Base-by-base conservation (phyloP, 2,888 invertebrate genomes). In the Exephanes ischioxanthus region DNA sequence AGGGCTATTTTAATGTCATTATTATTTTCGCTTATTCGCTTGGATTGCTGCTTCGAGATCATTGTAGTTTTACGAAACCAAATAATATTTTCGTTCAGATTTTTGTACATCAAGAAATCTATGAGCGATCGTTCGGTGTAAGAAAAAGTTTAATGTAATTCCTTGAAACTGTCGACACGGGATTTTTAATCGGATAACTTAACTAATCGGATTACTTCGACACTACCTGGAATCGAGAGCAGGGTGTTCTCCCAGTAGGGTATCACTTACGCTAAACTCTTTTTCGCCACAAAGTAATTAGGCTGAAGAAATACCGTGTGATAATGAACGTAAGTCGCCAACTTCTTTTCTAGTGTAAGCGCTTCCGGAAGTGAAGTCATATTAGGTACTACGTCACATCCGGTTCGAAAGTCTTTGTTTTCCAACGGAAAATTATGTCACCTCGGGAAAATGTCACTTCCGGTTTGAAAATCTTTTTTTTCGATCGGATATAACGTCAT, bases 171-270 rank as follows among this genome's bases (percentile, higher is more conserved):
- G 63, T 76, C 26, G 41, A 70, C 30, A 41, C 30, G 19, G 16
- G 26, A 30, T 51, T 16, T 4, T 58, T 30, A 61, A 30, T 19
- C 26, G 53, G n/a, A 66, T 37, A 51, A 53, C 55, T 26, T 2
- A 19, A 22, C 81, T 76, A 82, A 82, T 77, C 22, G 82, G 82
- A 77, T 82, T 72, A 77, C 77, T 66, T 72, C 71, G 82, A 83
- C 72, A 72, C 67, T 61, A 30, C 30, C 26, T 11, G 16, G 30
- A 61, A 61, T 61, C 22, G 30, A 61, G 22, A 6, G 16, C n/a
- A 53, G 5, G 61, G 61, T 61, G 16, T 61, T 61, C 0, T 41
- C 1, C 41, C 11, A 11, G 41, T 11, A 41, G 41, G 41, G 41
- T 41, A 41, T 41, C 41, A 41, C 9, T 41, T 41, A 41, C 41